These are phyloP conservation scores for Callithrix jacchus DNA, from an alignment of 2,113 vertebrate genomes.

Conservation along the genomic window DNA sequence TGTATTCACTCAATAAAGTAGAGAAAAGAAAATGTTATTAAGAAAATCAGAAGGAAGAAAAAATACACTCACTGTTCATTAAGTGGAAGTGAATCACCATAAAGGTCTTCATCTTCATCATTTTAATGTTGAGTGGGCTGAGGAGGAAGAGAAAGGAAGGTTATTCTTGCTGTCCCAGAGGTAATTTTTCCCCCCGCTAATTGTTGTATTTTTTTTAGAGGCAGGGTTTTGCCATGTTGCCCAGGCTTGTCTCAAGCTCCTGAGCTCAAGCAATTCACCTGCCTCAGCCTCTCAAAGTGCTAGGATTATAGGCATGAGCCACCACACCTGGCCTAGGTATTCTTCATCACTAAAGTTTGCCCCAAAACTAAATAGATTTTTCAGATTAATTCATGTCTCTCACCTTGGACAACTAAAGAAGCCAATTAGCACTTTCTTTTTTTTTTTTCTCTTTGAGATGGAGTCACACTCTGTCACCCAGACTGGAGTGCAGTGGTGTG, in stretches of 20 bases:
- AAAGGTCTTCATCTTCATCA: background rate
- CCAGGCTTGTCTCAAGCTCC: too few species aligned
- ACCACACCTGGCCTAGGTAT: too few species aligned
- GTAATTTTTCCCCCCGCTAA: background rate
- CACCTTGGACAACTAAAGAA: background rate
- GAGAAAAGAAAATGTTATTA: background rate
- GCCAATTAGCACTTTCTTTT: background rate
- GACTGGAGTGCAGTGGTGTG: too few species aligned
- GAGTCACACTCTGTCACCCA: too few species aligned
- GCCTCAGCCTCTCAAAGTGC: too few species aligned
- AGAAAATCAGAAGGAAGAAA: background rate
- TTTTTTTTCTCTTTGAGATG: too few species aligned
- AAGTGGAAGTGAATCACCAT: background rate
- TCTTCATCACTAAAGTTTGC: background rate
- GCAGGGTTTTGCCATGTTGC: too few species aligned
- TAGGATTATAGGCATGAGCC: too few species aligned
- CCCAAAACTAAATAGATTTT: background rate
- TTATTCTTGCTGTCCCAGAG: background rate
- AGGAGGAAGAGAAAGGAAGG: background rate
- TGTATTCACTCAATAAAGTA: background rate
- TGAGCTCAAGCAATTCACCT: too few species aligned
- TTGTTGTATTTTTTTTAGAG: too few species aligned
- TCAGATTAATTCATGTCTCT: background rate
- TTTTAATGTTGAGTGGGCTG: background rate
- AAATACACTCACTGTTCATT: background rate